A percentile compares a stretch with the other conserved stretches of the same genome.
These are phyloP conservation scores for Amphiprion clarkii DNA, from an alignment of 2,797 vertebrate genomes.

Conservation along the genomic window DNA sequence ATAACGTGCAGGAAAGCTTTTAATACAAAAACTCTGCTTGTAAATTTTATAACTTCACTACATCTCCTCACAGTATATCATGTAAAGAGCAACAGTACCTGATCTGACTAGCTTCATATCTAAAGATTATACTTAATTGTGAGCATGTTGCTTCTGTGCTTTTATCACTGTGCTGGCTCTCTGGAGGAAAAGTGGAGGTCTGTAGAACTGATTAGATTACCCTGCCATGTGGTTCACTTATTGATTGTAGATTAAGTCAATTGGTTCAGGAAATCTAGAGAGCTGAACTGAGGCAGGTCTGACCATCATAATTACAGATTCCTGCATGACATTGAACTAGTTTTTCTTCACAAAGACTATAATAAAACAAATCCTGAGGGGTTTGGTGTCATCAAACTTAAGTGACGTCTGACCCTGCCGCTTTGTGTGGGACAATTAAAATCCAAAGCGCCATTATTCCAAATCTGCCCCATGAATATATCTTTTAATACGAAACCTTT, in stretches of 20 bases:
- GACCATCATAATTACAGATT: constrained; percentile 28
- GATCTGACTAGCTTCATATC: neutral
- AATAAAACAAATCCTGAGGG: constrained; percentile 13
- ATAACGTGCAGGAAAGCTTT: constrained; percentile 1
- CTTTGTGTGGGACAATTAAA: neutral
- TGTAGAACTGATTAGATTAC: constrained; percentile 74
- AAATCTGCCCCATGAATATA: neutral
- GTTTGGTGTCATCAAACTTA: constrained; percentile 18
- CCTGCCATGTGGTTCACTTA: constrained; percentile 59
- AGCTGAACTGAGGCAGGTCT: constrained; percentile 18
- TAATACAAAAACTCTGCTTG: neutral
- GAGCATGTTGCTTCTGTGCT: neutral
- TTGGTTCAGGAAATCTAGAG: constrained; percentile 48
- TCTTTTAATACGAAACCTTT: neutral
- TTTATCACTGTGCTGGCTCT: neutral
- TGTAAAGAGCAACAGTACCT: neutral
- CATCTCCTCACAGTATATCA: neutral
- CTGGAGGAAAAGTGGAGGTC: constrained; percentile 49
- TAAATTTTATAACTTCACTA: constrained; percentile 17
- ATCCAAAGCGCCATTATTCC: neutral
- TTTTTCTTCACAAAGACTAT: neutral
- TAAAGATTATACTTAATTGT: constrained; percentile 1
- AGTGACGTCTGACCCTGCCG: neutral
- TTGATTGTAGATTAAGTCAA: constrained; percentile 47
- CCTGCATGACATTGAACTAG: constrained; percentile 18